A percentile compares a stretch with the other conserved stretches of the same genome.
These are phyloP conservation scores for Pseudomugil gertrudae DNA, from an alignment of 2,797 vertebrate genomes.

Conservation along the genomic window DNA sequence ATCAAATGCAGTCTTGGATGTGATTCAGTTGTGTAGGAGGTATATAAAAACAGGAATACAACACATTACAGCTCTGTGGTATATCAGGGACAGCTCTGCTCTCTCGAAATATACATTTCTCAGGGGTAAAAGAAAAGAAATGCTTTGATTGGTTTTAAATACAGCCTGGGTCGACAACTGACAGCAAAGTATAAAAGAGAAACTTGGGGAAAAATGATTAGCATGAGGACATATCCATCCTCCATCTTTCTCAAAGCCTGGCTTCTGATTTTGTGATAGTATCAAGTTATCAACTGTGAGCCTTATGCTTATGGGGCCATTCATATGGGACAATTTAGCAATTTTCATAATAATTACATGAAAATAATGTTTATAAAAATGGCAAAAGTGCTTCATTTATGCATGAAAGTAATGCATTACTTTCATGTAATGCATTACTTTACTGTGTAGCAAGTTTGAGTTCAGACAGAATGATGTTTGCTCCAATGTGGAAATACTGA, in stretches of 20 bases:
- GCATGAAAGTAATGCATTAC: too few species aligned
- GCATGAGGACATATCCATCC: too few species aligned
- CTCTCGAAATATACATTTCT: conserved; percentile 13
- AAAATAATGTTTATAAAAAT: too few species aligned
- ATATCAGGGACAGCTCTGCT: background rate
- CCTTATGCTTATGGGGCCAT: too few species aligned
- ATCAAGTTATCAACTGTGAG: too few species aligned
- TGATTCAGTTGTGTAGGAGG: background rate
- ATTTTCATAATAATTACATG: too few species aligned
- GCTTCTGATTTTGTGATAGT: too few species aligned
- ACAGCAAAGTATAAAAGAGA: background rate
- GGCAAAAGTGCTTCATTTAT: too few species aligned
- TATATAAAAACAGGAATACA: conserved; percentile 17
- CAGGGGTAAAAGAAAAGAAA: background rate
- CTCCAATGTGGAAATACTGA: background rate
- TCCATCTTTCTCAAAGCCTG: too few species aligned
- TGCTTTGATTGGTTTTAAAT: conserved; percentile 18
- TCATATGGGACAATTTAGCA: too few species aligned
- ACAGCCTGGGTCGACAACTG: background rate
- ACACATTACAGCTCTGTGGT: conserved; percentile 14
- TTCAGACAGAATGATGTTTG: background rate
- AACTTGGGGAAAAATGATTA: too few species aligned
- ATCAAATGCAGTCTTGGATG: conserved; percentile 21
- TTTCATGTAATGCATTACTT: too few species aligned
- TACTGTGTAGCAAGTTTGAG: background rate